These are phyloP conservation scores for Nomada ferruginata DNA, from an alignment of 2,888 invertebrate species.

Conservation along the genomic window DNA sequence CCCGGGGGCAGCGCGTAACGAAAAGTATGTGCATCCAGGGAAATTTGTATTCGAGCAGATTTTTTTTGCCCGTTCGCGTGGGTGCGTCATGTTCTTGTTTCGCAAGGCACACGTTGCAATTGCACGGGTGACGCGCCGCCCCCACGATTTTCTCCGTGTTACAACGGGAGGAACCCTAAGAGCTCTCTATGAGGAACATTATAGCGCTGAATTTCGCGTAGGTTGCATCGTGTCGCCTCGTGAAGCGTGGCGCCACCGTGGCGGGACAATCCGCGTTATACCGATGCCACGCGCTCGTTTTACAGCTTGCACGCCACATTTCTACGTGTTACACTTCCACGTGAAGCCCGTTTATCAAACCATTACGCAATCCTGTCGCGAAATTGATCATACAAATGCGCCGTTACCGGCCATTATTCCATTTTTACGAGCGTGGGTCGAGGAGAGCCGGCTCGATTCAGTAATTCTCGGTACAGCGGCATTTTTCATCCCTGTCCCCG, in stretches of 20 bases:
- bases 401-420: conserved; percentile 55
- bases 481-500: conserved; percentile 32
- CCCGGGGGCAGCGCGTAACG: neutral
- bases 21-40: conserved; percentile 31
- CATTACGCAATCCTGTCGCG: conserved; percentile 59
- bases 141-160: conserved; percentile 68
- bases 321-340: conserved; percentile 63
- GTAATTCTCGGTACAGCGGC: conserved; percentile 43
- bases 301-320: conserved; percentile 57
- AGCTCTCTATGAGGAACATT: conserved; percentile 63
- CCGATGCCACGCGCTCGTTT: conserved; percentile 66
- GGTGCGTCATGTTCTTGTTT: conserved; percentile 64
- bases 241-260: conserved; percentile 77
- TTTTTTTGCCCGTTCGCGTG: conserved; percentile 56
- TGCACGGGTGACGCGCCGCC: conserved; percentile 65
- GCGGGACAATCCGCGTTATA: conserved; percentile 73
- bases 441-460: conserved; percentile 38
- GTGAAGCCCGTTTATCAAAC: conserved; percentile 59
- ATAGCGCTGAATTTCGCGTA: conserved; percentile 74
- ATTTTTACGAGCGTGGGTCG: conserved; percentile 47
- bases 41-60: conserved; percentile 33
- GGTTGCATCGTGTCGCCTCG: conserved; percentile 66
- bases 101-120: conserved; percentile 63
- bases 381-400: conserved; percentile 61
- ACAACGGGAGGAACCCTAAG: conserved; percentile 57